A percentile compares a stretch with the other conserved stretches of the same genome.
Conservation (phyloP, 2,888 invertebrate species). For the Cenopis cana region DNA sequence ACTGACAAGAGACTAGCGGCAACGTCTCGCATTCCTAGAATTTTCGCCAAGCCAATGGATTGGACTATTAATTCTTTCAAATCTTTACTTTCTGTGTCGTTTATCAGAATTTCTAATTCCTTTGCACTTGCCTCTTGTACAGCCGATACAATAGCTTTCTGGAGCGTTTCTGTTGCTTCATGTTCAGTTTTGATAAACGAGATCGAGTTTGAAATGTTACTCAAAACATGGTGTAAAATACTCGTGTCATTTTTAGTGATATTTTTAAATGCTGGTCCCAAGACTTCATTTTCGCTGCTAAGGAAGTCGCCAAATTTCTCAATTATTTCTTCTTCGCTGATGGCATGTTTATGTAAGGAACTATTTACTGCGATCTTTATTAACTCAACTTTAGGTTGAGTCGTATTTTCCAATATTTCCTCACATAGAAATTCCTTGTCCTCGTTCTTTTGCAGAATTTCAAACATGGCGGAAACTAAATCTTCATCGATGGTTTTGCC, state of each 20-base stretch:
- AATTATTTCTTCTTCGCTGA: conserved; percentile 84
- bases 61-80: conserved; percentile 84
- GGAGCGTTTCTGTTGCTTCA: conserved; percentile 87
- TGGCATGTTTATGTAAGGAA: conserved; percentile 73
- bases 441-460: conserved; percentile 80
- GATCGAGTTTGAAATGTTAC: conserved; percentile 86
- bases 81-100: conserved; percentile 76
- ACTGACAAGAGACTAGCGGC: conserved; percentile 83
- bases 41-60: conserved; percentile 88
- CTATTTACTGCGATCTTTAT: conserved; percentile 84
- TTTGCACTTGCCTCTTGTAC: conserved; percentile 87
- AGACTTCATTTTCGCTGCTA: conserved; percentile 86
- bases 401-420: conserved; percentile 80
- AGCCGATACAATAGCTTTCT: conserved; percentile 88
- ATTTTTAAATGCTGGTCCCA: conserved; percentile 87
- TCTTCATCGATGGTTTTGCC: conserved; percentile 80
- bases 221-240: conserved; percentile 85
- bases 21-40: conserved; percentile 87
- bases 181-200: conserved; percentile 86
- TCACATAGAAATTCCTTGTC: conserved; percentile 77
- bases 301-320: conserved; percentile 87
- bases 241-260: conserved; percentile 86
- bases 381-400: conserved; percentile 86
- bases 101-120: conserved; percentile 82
- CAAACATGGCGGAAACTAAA: conserved; percentile 78